Conservation (phyloP, 2,113 vertebrate genomes). For the Sprattus sprattus region DNA sequence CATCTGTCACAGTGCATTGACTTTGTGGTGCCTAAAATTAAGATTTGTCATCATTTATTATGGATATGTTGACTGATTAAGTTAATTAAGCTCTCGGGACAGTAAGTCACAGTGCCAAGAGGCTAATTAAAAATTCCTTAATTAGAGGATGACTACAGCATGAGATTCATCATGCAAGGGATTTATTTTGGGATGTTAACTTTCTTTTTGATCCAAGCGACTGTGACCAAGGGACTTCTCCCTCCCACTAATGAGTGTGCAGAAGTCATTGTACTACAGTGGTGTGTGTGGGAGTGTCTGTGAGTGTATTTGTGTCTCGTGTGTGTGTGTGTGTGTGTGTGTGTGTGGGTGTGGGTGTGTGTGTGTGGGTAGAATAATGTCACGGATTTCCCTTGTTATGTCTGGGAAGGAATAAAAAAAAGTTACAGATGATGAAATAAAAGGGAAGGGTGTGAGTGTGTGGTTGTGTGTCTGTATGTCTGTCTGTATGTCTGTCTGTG, state of each 20-base stretch:
- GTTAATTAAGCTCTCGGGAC: slow-evolving; percentile 2
- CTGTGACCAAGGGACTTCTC: slow-evolving; percentile 4
- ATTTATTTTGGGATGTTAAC: slow-evolving; percentile 8
- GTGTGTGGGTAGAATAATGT: not conserved
- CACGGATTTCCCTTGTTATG: not conserved
- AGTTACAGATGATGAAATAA: not conserved
- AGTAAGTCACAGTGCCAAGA: slow-evolving; percentile 6
- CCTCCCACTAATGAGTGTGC: slow-evolving; percentile 3
- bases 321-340: not conserved
- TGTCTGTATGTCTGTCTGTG: not conserved
- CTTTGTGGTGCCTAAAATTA: slow-evolving; percentile 2
- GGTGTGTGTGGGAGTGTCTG: not conserved
- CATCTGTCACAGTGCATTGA: slow-evolving; percentile 2
- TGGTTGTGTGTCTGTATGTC: not conserved
- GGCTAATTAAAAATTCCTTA: slow-evolving; percentile 4
- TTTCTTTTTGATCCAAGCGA: slow-evolving; percentile 3
- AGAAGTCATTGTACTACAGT: not conserved
- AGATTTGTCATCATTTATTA: slow-evolving; percentile 15
- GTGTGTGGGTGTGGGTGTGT: not conserved
- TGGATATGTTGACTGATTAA: slow-evolving; percentile 3
- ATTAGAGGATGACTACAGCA: not conserved
- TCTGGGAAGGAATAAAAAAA: not conserved
- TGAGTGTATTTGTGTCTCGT: slow-evolving; percentile 12
- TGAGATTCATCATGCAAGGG: not conserved
- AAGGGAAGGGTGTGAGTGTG: not conserved